Evolutionary conservation across 2,888 invertebrate species (phyloP), one percentile per base, ranked within the genome.

Genomic region (Clostera curtula): DNA sequence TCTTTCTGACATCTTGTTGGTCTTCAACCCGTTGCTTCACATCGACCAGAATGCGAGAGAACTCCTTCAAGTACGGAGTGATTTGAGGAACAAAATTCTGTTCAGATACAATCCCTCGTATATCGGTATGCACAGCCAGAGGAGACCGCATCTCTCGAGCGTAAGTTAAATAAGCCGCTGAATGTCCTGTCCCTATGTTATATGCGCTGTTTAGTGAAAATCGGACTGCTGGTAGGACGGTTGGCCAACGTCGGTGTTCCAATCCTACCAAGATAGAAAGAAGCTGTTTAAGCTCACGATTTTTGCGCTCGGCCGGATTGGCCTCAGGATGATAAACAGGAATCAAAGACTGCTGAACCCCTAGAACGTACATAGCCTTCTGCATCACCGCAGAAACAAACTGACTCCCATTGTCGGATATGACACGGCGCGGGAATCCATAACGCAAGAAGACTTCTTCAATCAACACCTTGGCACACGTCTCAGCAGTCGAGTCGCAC

Each of bases 241-340:
- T 20, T 1, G 20, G 12, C 20, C 20, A 20, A 11, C 20, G 20
- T 2, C 20, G 20, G 5, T 20, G 20, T 11, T 20, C 20, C 3
- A 5, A 12, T 2, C 20, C 20, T 12, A 20, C 20, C 5, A 11
- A 8, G 10, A 20, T 20, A 3, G 20, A 10, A 2, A 20, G 20
- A 11, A 20, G 20, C 8, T 20, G 20, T 7, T 20, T 20, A 5
- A 20, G 5, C 11, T 11, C 11, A 6, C 20, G 11, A 8, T 20
- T 20, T 12, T 20, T 20, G 11, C 20, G 20, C 27, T 63, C 61
- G 0, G 50, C 58, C 0, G 58, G 64, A 24, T 63, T 62, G 0
- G 53, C 43, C 13, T 55, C 43, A 0, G 59, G 59, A 18, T 64
- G 56, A 29, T 63, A 58, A 0, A 54, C 37, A 2, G 59, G 52